Evolutionary conservation across 2,113 vertebrate genomes (phyloP).

Genomic region (Lamprotornis superbus): DNA sequence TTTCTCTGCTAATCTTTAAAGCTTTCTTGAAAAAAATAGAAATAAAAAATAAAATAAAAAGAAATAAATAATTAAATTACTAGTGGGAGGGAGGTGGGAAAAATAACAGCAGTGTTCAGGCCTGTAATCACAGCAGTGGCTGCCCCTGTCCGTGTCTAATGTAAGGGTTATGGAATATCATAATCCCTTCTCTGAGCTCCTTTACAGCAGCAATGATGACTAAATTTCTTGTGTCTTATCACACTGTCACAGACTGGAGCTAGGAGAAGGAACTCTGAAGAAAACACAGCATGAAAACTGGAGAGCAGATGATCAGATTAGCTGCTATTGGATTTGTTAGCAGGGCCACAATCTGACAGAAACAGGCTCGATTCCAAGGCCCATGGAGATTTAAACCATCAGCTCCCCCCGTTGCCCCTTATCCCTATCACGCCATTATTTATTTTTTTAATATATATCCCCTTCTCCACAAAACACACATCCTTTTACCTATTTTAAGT

Average conservation of each 20-base stretch:
- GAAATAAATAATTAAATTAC: not conserved
- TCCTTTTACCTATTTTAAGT: slow-evolving; percentile 74
- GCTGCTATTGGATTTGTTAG: slow-evolving; percentile 89
- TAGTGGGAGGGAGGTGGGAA: not conserved
- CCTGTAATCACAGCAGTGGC: slow-evolving; percentile 76
- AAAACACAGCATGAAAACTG: slow-evolving; percentile 93
- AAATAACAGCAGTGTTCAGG: slow-evolving; percentile 69
- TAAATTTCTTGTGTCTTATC: slow-evolving; percentile 99
- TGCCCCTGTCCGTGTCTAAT: slow-evolving; percentile 89
- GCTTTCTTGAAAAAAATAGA: slow-evolving; percentile 66
- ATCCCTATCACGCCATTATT: slow-evolving; percentile 39
- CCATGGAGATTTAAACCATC: slow-evolving; percentile 81
- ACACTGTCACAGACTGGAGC: slow-evolving; percentile 94
- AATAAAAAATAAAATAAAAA: not conserved
- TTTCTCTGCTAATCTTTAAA: slow-evolving; percentile 82
- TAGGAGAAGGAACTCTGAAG: slow-evolving; percentile 90
- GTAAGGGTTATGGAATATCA: slow-evolving; percentile 92
- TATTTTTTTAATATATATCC: slow-evolving; percentile 41
- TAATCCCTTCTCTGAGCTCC: slow-evolving; percentile 93
- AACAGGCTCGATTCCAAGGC: slow-evolving; percentile 85
- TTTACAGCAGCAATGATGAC: slow-evolving; percentile 90
- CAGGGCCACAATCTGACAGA: slow-evolving; percentile 83
- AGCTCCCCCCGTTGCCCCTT: not conserved
- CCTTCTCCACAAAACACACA: slow-evolving; percentile 56
- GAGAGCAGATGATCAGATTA: slow-evolving; percentile 95